Evolutionary conservation across 2,113 vertebrate genomes (phyloP), one percentile per base, ranked within the genome.

Genomic region (Psophia crepitans): DNA sequence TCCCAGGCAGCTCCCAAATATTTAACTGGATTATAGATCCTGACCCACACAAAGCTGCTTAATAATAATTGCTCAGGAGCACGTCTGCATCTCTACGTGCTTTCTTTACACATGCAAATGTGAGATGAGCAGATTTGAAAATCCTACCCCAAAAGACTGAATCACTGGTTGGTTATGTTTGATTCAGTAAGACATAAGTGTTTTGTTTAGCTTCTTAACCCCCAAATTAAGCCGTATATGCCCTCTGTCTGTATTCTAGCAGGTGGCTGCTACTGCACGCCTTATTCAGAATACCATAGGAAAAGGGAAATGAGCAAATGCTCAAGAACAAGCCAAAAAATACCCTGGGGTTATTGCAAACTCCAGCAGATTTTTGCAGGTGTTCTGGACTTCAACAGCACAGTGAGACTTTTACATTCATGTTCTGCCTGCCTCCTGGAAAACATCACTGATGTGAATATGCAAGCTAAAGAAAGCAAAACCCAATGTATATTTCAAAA

Each of bases 351-450:
- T 97, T 97, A 86, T 49, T 94, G 87, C 88, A 91, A 33, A 91
- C 61, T 86, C 92, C 80, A 66, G 77, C 75, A 96, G 89, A 85
- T 85, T 94, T 97, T 95, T 96, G 91, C 95, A 96, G 89, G 89
- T 96, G 86, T 79, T 94, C 58, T 69, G 92, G 81, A 51, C 61
- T 89, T 94, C 89, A 93, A 74, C 96, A 93, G 75, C 91, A 91
- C 94, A 94, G 93, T 49, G 75, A 91, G 89, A 88, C 43, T 57
- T 93, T 95, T 89, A 41, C 94, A 97, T 97, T 96, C 91, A 88
- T 91, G 84, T 93, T 91, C 77, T 74, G 77, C 61, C 69, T 94
- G 75, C 74, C 95, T 91, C 82, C 90, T 95, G 76, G n/a, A 87
- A 94, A 96, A 95, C 79, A 82, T 20, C 53, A 75, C 16, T 61